These are phyloP conservation scores for Austrolebias charrua DNA, from an alignment of 2,797 vertebrate genomes.

Conservation along the genomic window DNA sequence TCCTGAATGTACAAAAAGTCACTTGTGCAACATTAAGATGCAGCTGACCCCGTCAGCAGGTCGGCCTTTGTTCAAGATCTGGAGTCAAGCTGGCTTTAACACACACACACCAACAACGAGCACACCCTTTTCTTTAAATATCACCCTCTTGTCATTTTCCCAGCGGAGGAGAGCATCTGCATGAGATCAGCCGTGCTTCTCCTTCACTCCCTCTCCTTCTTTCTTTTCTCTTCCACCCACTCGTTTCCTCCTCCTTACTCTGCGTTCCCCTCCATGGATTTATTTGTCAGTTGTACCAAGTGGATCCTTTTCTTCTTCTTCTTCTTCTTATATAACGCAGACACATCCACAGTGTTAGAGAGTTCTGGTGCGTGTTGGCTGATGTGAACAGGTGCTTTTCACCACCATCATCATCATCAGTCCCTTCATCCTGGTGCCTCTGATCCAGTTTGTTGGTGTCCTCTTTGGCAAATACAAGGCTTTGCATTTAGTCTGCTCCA, in stretches of 20 bases:
- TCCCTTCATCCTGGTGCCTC: no score
- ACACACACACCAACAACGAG: constrained; percentile 52
- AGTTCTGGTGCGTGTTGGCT: constrained; percentile 31
- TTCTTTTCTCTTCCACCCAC: constrained; percentile 40
- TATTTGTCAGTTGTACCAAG: constrained; percentile 45
- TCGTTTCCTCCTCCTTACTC: constrained; percentile 30
- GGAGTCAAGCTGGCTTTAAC: constrained; percentile 23
- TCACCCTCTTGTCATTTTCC: constrained; percentile 53
- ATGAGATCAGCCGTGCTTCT: constrained; percentile 53
- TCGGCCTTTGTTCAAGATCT: constrained; percentile 18
- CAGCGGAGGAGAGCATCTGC: constrained; percentile 64
- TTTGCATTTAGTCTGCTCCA: background rate
- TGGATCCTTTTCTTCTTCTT: constrained; percentile 21
- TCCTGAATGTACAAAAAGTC: background rate
- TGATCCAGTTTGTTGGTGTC: no score
- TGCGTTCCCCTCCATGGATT: constrained; percentile 28
- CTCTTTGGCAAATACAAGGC: background rate
- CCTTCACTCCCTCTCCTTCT: constrained; percentile 34
- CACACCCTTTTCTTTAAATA: constrained; percentile 49
- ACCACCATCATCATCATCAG: constrained; percentile 45
- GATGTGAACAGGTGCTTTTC: constrained; percentile 61
- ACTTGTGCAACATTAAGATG: constrained; percentile 2
- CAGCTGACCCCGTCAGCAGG: constrained; percentile 4
- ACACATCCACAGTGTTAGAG: background rate
- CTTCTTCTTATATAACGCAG: constrained; percentile 5